Evolutionary conservation across 2,797 vertebrate species (phyloP), one percentile per base, ranked within the genome.

Genomic region (Hoplostethus atlanticus): DNA sequence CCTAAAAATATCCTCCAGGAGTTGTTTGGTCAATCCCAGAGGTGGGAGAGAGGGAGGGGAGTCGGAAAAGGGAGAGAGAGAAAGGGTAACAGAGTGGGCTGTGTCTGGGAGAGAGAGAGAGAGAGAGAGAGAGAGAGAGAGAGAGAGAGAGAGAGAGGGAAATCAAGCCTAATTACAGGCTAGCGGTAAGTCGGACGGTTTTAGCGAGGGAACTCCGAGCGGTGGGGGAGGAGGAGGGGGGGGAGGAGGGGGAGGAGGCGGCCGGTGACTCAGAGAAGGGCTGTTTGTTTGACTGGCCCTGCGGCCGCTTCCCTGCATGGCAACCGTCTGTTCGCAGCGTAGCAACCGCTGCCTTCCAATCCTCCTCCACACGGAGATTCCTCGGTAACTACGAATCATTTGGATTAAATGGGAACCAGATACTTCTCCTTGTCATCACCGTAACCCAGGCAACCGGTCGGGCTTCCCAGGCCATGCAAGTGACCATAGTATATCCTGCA

Each of bases 1-100:
- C 73, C 90, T 91, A 88, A 93, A 91, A 91, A 94, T 90, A 90
- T 75, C 85, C 12, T 48, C 73, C 72, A 77, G 69, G 73, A 84
- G 84, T 50, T 25, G 64, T 77, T 91, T 83, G 77, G 73, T 85
- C 62, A 50, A 65, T 63, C 11, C 48, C 46, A 21, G 59, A 51
- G 47, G 55, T 64, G 62, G 9, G n/a, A 12, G 44, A 47, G 74
- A 3, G 61, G 40, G 52, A 36, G 50, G 40, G 44, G 59, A 38
- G 15, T 30, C 25, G 66, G 28, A 15, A 36, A 31, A 10, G 57
- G 25, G 28, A 17, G 63, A 68, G 31, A 73, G 55, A 66, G 51
- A 31, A 42, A 30, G 47, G 53, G 48, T 6, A 85, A 88, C 85
- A 84, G 79, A 79, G 74, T 59, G 57, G 73, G 40, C 71, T 73